Evolutionary conservation across 2,888 invertebrate genomes (phyloP), one percentile per base, ranked within the genome.

Genomic region (Allacma fusca): DNA sequence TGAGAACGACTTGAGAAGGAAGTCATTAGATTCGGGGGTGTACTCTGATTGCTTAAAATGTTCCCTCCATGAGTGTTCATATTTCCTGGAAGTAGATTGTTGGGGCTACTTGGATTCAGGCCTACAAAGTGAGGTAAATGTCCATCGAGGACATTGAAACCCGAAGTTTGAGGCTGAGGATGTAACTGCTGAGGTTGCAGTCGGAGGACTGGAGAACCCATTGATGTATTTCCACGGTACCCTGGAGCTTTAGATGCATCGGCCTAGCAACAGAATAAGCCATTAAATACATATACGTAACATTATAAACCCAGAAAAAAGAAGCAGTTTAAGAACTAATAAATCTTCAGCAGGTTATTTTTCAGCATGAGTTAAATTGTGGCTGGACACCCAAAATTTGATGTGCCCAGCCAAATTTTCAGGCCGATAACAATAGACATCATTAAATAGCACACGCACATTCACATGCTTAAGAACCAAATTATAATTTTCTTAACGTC

Each of bases 181-280:
- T 44, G 59, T 12, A 44, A 16, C 13, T 64, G 65, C 24, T 71
- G 71, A 44, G 79, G 80, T 71, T 81, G 81, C 76, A 80, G 77
- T 73, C 84, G 76, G 13, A 83, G 76, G 19, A 83, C 75, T 16
- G 84, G 84, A 16, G 83, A 83, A 57, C 81, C 79, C 80, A 83
- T 81, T 2, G 82, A 71, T 5, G 78, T 80, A 71, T 90, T 91
- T 74, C 93, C 94, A 85, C 95, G 91, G 87, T 96, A 96, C 0
- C 96, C 96, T 0, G 96, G 96, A 78, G 96, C 96, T 87, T 96
- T 96, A 67, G 94, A 92, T 4, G 93, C 93, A 88, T 96, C 95
- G 80, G 92, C 94, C 78, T 82, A 76, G n/a, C n/a, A n/a, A n/a
- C n/a, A n/a, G 23, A 67, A 21, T n/a, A 26, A 70, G 44, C 21